phyloP scores from a whole-genome alignment of 2,888 invertebrate species.

The Panorpa germanica region DNA sequence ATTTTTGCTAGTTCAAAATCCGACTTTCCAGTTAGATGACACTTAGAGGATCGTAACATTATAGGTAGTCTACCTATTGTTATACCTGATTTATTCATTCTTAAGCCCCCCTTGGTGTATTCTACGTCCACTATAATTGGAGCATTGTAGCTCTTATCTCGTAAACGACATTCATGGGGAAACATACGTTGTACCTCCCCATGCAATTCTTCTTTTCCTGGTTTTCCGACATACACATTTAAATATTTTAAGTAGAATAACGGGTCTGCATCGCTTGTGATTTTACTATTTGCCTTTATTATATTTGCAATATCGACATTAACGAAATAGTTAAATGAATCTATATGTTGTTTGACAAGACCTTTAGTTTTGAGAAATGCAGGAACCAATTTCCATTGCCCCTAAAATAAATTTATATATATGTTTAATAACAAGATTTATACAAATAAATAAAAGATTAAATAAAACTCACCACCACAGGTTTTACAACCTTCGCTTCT shows the following conservation, averaged over 20 bases:
- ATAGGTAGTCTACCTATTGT: constrained; percentile 97
- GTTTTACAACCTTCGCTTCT: no score
- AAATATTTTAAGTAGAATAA: constrained; percentile 90
- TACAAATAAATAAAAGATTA: no score
- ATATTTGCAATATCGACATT: constrained; percentile 95
- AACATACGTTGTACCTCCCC: constrained; percentile 98
- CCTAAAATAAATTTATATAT: constrained; percentile 41
- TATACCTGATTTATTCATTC: constrained; percentile 71
- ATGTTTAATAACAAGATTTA: no score
- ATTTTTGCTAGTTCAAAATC: constrained; percentile 80
- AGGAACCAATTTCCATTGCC: constrained; percentile 91
- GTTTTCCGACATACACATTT: constrained; percentile 84
- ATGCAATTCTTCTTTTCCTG: no score
- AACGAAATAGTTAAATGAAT: constrained; percentile 96
- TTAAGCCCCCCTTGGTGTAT: constrained; percentile 81
- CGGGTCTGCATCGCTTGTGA: constrained; percentile 86
- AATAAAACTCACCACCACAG: no score
- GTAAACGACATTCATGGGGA: constrained; percentile 95
- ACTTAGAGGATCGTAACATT: constrained; percentile 91
- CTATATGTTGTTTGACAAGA: constrained; percentile 93
- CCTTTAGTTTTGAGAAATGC: constrained; percentile 91
- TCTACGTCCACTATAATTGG: constrained; percentile 98
- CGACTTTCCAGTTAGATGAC: constrained; percentile 74
- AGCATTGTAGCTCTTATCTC: constrained; percentile 95
- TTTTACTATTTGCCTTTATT: constrained; percentile 83